Conservation (phyloP, 1,140 invertebrate genomes). For the Temnothorax curvispinosus region DNA sequence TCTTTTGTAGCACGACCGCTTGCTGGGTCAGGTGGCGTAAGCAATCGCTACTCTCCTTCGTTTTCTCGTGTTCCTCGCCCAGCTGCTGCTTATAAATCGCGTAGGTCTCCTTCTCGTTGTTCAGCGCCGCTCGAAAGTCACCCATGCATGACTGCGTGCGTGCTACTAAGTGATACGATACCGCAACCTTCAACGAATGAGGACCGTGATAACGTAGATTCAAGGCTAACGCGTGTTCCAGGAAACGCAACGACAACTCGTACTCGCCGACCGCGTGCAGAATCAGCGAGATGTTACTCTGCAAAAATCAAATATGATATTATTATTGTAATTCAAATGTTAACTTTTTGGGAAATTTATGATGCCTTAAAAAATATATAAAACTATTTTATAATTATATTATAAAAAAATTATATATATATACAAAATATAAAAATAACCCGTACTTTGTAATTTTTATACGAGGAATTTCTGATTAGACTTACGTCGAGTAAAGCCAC, state of each 20-base stretch:
- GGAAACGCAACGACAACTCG: constrained; percentile 96
- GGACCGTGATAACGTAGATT: constrained; percentile 96
- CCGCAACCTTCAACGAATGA: constrained; percentile 97
- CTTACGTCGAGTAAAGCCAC: constrained; percentile 98
- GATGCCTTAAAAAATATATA: background rate
- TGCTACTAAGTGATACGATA: constrained; percentile 98
- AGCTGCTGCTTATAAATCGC: constrained; percentile 98
- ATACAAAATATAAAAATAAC: background rate
- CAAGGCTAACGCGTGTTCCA: constrained; percentile 96
- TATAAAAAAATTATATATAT: background rate
- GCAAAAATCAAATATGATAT: constrained; percentile 78
- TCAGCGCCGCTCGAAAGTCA: constrained; percentile 96
- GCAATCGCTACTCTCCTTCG: constrained; percentile 98
- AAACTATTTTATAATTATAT: background rate
- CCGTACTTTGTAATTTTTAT: background rate
- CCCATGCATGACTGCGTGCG: constrained; percentile 98
- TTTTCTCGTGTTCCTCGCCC: constrained; percentile 98
- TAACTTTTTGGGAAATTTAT: background rate
- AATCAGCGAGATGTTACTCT: constrained; percentile 99
- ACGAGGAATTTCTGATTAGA: constrained; percentile 70
- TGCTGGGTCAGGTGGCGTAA: constrained; percentile 98
- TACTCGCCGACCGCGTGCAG: constrained; percentile 98
- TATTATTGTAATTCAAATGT: constrained; percentile 2
- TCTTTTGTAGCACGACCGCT: constrained; percentile 98
- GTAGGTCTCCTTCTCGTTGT: constrained; percentile 99